These are phyloP conservation scores for Cordilura impudica DNA, from an alignment of 2,888 invertebrate species.

Conservation along the genomic window DNA sequence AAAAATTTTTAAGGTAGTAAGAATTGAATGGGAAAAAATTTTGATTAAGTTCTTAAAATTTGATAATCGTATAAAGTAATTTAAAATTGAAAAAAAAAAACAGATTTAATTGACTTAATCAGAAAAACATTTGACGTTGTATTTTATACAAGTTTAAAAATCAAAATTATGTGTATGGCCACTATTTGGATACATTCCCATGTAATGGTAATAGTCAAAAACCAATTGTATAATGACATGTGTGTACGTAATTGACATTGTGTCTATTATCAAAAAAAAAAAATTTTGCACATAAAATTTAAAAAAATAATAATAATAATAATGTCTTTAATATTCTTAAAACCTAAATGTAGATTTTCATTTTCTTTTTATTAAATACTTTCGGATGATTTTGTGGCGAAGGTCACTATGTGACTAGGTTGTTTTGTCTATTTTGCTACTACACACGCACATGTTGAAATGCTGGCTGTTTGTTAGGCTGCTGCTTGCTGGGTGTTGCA, in stretches of 20 bases:
- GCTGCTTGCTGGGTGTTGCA: neutral
- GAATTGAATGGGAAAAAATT: too few species aligned
- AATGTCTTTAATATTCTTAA: slow-evolving; percentile 2
- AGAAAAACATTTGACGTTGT: too few species aligned
- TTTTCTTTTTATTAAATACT: slow-evolving; percentile 6
- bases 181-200: too few species aligned
- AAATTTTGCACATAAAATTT: neutral
- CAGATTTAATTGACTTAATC: too few species aligned
- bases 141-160: too few species aligned
- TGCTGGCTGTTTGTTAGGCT: slow-evolving; percentile 26
- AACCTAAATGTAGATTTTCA: slow-evolving; percentile 18
- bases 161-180: too few species aligned
- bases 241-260: neutral
- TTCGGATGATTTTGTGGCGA: slow-evolving; percentile 58
- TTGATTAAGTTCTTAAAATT: too few species aligned
- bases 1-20: too few species aligned
- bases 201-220: neutral
- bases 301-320: neutral
- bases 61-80: too few species aligned
- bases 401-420: slow-evolving; percentile 68
- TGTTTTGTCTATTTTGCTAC: slow-evolving; percentile 45
- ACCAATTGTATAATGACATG: neutral
- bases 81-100: too few species aligned
- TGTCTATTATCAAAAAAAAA: neutral
- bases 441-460: slow-evolving; percentile 55